Conservation (phyloP, 2,888 invertebrate species). For the Mycalesis mineus region DNA sequence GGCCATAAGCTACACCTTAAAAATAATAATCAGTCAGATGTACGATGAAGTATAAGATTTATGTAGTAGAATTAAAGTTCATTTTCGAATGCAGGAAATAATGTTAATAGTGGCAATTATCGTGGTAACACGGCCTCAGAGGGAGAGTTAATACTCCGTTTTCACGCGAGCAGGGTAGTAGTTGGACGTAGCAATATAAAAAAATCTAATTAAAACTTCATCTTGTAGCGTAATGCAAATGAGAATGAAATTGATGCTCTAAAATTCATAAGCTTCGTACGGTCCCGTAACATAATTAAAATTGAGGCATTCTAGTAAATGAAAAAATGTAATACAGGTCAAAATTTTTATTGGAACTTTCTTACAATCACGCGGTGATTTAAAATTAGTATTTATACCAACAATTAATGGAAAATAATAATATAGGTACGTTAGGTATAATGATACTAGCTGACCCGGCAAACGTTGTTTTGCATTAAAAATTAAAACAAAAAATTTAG, state of each 20-base stretch:
- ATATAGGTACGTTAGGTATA: too few relatives aligned
- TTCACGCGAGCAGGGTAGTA: constrained; percentile 8
- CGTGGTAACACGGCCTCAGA: constrained; percentile 7
- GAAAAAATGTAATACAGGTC: too few relatives aligned
- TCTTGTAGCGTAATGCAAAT: constrained; percentile 11
- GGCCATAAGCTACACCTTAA: constrained; percentile 1
- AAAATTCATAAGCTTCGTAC: constrained; percentile 13
- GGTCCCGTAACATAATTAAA: constrained; percentile 7
- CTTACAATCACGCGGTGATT: too few relatives aligned
- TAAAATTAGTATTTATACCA: too few relatives aligned
- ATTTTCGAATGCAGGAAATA: not conserved
- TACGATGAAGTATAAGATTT: not conserved
- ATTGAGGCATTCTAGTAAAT: not conserved
- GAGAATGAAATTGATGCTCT: constrained; percentile 13
- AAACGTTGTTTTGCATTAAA: too few relatives aligned
- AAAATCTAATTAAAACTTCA: constrained; percentile 16
- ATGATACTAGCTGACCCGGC: too few relatives aligned
- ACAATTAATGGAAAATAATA: too few relatives aligned
- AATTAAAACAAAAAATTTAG: too few relatives aligned
- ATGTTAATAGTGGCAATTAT: constrained; percentile 13
- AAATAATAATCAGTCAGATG: not conserved
- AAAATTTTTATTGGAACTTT: too few relatives aligned
- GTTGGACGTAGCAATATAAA: not conserved
- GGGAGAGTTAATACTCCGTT: constrained; percentile 12
- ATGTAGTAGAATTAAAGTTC: not conserved